Conservation (phyloP, 2,797 vertebrate genomes). For the Falco cherrug region DNA sequence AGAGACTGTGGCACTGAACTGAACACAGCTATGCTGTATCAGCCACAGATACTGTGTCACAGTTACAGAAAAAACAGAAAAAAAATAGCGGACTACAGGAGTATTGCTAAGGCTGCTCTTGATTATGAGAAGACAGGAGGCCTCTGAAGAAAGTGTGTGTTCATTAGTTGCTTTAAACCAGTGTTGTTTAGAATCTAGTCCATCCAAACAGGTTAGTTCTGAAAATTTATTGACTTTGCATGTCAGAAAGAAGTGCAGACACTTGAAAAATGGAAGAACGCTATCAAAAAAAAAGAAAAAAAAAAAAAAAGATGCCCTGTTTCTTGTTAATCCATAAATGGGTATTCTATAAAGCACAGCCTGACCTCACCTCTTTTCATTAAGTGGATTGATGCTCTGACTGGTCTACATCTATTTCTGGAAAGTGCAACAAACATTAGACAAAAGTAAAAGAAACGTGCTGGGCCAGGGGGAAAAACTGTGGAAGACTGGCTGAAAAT, state of each 20-base stretch:
- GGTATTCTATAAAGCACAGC: not conserved
- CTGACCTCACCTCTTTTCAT: not conserved
- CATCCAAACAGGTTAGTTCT: not conserved
- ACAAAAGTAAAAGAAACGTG: not conserved
- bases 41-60: not conserved
- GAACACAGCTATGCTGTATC: not conserved
- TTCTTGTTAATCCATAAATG: not conserved
- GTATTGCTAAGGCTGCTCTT: not conserved
- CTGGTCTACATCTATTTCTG: not conserved
- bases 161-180: not conserved
- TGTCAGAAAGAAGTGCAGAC: not conserved
- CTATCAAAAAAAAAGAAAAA: not conserved
- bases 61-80: not conserved
- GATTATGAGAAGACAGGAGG: not conserved
- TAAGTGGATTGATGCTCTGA: not conserved
- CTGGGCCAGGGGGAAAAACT: not conserved
- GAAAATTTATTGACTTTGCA: not conserved
- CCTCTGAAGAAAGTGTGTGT: not conserved
- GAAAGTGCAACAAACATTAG: not conserved
- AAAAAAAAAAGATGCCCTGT: not conserved
- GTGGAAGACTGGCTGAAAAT: not conserved
- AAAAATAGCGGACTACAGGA: not conserved
- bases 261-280: not conserved
- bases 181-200: not conserved
- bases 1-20: not conserved